A percentile compares a stretch with the other conserved stretches of the same genome.
Evolutionary conservation across 2,797 vertebrate genomes (phyloP).

Genomic region (Siniperca undulata): DNA sequence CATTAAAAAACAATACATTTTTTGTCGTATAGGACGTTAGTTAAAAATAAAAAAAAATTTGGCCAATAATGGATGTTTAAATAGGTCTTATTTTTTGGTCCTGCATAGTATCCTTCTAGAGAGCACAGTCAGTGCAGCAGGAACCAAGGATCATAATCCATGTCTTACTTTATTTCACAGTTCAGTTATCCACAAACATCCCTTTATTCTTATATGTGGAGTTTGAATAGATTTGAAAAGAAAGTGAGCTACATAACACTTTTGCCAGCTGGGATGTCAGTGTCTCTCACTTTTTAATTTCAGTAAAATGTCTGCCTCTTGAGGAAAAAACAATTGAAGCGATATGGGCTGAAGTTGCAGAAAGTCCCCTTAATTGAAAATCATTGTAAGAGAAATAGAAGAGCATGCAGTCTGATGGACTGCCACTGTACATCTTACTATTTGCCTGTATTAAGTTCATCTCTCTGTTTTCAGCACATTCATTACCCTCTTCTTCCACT

Average conservation of each 20-base stretch:
- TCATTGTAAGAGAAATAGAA: slow-evolving; percentile 33
- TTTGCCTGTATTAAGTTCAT: slow-evolving; percentile 5
- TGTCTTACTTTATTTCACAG: neutral
- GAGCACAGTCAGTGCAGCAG: neutral
- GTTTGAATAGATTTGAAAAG: slow-evolving; percentile 1
- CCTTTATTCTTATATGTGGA: neutral
- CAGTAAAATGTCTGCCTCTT: slow-evolving; percentile 13
- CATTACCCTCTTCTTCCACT: neutral
- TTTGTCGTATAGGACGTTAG: neutral
- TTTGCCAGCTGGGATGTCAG: slow-evolving; percentile 5
- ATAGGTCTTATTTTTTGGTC: neutral
- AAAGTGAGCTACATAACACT: neutral
- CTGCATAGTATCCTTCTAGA: neutral
- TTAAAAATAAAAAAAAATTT: too few relatives aligned
- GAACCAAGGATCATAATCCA: too few relatives aligned
- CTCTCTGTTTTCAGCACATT: slow-evolving; percentile 5
- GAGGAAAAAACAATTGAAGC: slow-evolving; percentile 12
- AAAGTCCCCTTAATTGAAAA: slow-evolving; percentile 40
- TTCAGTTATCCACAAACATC: neutral
- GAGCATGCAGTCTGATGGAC: slow-evolving; percentile 10
- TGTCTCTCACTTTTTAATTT: slow-evolving; percentile 8
- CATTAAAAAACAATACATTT: neutral
- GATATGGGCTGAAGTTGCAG: slow-evolving; percentile 16
- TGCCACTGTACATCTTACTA: slow-evolving; percentile 6
- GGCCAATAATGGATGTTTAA: neutral